These are phyloP conservation scores for Goniozus legneri DNA, from an alignment of 1,140 invertebrate genomes.

Conservation along the genomic window DNA sequence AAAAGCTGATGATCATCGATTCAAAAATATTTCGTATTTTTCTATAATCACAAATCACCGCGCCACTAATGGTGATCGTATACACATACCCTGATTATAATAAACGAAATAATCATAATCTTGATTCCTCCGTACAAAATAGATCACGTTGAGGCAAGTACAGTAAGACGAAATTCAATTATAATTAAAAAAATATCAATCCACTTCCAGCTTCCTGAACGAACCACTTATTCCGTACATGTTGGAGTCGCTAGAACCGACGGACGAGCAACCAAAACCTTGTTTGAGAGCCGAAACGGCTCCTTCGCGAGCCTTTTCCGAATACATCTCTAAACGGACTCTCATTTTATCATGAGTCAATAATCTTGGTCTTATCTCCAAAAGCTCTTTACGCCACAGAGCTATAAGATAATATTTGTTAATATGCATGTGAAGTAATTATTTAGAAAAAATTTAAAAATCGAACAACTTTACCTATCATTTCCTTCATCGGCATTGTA, in stretches of 20 bases:
- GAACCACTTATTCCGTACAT: conserved; percentile 69
- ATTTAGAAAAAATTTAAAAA: too few relatives aligned
- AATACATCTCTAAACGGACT: conserved; percentile 63
- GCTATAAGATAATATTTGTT: conserved; percentile 41
- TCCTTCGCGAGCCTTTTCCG: conserved; percentile 66
- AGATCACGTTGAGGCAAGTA: too few relatives aligned
- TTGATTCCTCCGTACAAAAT: too few relatives aligned
- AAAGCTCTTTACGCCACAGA: conserved; percentile 65
- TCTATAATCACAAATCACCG: too few relatives aligned
- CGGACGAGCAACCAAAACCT: conserved; percentile 55
- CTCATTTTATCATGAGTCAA: conserved; percentile 63
- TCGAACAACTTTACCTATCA: conserved; percentile 72
- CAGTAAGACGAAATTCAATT: too few relatives aligned
- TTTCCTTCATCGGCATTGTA: conserved; percentile 74
- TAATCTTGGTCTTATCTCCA: conserved; percentile 55
- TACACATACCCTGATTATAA: too few relatives aligned
- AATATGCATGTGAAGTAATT: neutral
- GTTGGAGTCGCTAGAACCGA: conserved; percentile 58
- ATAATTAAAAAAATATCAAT: conserved; percentile 60
- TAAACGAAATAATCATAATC: too few relatives aligned
- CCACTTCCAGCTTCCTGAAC: conserved; percentile 75
- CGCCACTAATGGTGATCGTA: too few relatives aligned
- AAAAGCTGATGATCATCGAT: too few relatives aligned
- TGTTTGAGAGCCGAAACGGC: conserved; percentile 65
- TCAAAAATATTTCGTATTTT: too few relatives aligned